Conservation (phyloP, 2,888 invertebrate species). For the Sylvicola fuscatus region DNA sequence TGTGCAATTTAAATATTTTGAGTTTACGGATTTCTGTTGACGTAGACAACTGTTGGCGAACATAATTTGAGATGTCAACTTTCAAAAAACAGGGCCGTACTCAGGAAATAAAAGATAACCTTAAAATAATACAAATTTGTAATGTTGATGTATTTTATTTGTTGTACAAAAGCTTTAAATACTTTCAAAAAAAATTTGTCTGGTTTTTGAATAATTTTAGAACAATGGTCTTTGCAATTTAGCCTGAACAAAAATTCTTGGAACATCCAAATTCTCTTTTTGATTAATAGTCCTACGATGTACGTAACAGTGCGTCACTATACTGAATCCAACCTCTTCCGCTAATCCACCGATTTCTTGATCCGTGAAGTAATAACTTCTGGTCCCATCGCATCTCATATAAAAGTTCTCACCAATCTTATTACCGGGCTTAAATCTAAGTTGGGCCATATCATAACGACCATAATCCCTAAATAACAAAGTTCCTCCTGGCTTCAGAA, state of each 20-base stretch:
- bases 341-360: conserved; percentile 49
- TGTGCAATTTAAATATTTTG: no score
- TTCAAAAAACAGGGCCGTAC: no score
- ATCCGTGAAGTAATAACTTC: conserved; percentile 63
- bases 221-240: conserved; percentile 41
- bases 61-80: no score
- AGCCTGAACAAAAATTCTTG: conserved; percentile 82
- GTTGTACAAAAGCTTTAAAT: no score
- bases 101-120: no score
- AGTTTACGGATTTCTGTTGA: no score
- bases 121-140: no score
- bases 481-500: conserved; percentile 54
- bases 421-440: conserved; percentile 80
- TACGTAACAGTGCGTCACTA: conserved; percentile 51
- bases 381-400: conserved; percentile 90
- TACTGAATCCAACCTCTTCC: conserved; percentile 44
- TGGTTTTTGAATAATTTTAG: conserved; percentile 1
- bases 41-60: no score
- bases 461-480: conserved; percentile 88
- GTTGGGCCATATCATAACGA: conserved; percentile 85
- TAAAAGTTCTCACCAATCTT: conserved; percentile 88
- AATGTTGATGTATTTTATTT: no score
- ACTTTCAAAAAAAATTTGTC: conserved; percentile 2
- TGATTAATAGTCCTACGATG: conserved; percentile 77
- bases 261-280: conserved; percentile 80